phyloP scores from a whole-genome alignment of 2,888 invertebrate species.

The Hecatera dysodea region DNA sequence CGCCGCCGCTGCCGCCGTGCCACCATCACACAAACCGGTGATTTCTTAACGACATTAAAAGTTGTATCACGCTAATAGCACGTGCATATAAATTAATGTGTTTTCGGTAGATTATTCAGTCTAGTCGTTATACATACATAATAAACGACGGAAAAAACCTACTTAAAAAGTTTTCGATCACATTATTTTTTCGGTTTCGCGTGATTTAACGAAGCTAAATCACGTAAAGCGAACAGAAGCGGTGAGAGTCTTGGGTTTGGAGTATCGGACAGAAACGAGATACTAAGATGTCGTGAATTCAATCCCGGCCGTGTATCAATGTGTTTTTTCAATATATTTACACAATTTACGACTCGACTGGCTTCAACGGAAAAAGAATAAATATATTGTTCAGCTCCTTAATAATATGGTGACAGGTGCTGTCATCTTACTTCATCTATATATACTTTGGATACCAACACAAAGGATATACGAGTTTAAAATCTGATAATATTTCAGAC shows the following conservation, averaged over 20 bases:
- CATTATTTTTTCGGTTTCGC: too few relatives aligned
- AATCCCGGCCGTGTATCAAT: slow-evolving; percentile 56
- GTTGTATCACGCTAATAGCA: slow-evolving; percentile 68
- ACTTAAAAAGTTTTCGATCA: slow-evolving; percentile 60
- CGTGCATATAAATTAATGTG: slow-evolving; percentile 70
- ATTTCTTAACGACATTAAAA: slow-evolving; percentile 63
- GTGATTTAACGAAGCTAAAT: slow-evolving; percentile 71
- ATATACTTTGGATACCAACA: background rate
- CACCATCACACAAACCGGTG: slow-evolving; percentile 65
- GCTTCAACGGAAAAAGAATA: slow-evolving; percentile 40
- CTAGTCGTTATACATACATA: slow-evolving; percentile 65
- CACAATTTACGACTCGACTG: slow-evolving; percentile 57
- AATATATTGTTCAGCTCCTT: slow-evolving; percentile 48
- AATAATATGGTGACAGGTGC: slow-evolving; percentile 37
- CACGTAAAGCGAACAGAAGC: slow-evolving; percentile 66
- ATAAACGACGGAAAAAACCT: slow-evolving; percentile 67
- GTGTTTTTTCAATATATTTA: slow-evolving; percentile 53
- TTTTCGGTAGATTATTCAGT: slow-evolving; percentile 66
- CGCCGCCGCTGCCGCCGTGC: slow-evolving; percentile 39
- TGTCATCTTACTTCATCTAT: slow-evolving; percentile 17
- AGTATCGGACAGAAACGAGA: slow-evolving; percentile 59
- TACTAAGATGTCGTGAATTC: slow-evolving; percentile 55
- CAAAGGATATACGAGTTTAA: slow-evolving; percentile 4
- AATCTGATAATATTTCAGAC: background rate
- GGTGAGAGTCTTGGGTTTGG: slow-evolving; percentile 65